Base-by-base conservation (phyloP, 2,113 vertebrate species). In the Gyps fulvus region DNA sequence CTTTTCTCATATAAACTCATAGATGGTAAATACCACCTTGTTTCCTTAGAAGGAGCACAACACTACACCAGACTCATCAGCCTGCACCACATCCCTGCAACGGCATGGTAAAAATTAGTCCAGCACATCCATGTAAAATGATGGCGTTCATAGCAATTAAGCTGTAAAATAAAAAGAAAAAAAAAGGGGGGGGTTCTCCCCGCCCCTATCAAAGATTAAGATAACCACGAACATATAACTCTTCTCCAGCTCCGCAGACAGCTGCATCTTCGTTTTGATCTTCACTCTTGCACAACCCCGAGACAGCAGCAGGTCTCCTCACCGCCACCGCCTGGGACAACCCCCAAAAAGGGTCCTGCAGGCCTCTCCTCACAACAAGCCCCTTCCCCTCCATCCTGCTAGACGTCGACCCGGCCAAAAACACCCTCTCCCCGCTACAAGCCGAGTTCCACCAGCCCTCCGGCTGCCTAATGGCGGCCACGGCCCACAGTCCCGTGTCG, bases 51-150 rank as follows among this genome's bases (percentile, higher is more conserved):
- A 36, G 17, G 22, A 52, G 29, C 0, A 36, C 29, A 36, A 22
- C 58, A 12, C 40, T 9, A 21, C 26, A 20, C 7, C 76, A 32
- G 31, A 49, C 25, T 17, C n/a, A 52, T 5, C 55, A 71, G 42
- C 57, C 52, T 26, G 22, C 0, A 9, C 9, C 1, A 0, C 26
- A 42, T 3, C 27, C 6, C 62, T 38, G 17, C 52, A 19, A 7
- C 13, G 0, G 45, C 49, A 42, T 1, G 0, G 13, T 10, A 17
- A n/a, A 47, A 58, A 62, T 5, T 0, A 77, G 8, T 5, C 34
- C 16, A 6, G 40, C 9, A 25, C 6, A 55, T 1, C 45, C 26
- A 6, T 0, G 0, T 32, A 91, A 38, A 80, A 19, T 3, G 2
- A 84, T 0, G 9, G 63, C 15, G 3, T 12, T 15, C 21, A 3